phyloP scores from a whole-genome alignment of 1,140 invertebrate genomes.

The Tigriopus japonicus region DNA sequence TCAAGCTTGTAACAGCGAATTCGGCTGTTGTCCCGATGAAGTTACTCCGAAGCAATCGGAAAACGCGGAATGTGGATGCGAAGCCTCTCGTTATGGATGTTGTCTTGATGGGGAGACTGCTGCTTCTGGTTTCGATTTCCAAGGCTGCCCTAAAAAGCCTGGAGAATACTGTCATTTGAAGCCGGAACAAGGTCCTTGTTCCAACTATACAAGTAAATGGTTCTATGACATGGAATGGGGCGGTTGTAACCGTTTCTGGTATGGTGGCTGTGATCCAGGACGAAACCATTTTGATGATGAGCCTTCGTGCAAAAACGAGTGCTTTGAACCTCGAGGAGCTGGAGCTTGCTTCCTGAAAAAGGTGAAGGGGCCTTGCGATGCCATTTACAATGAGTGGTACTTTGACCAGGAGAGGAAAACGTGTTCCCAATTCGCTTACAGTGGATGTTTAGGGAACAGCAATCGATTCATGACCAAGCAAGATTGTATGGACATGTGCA shows the following conservation, averaged over 20 bases:
- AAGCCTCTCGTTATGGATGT: constrained; percentile 52
- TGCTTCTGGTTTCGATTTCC: constrained; percentile 60
- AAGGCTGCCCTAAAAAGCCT: constrained; percentile 38
- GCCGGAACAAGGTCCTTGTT: constrained; percentile 54
- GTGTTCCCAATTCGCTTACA: constrained; percentile 56
- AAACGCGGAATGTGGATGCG: constrained; percentile 60
- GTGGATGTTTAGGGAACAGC: neutral
- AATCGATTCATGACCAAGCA: neutral
- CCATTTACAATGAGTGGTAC: constrained; percentile 60
- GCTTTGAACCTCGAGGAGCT: neutral
- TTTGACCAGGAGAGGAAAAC: constrained; percentile 46
- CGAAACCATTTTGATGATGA: constrained; percentile 53
- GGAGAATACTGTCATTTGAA: constrained; percentile 44
- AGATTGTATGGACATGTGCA: neutral
- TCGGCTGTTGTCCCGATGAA: constrained; percentile 33
- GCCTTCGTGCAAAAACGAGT: neutral
- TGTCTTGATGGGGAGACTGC: constrained; percentile 56
- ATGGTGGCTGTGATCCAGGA: constrained; percentile 83
- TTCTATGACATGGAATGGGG: constrained; percentile 73
- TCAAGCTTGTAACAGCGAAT: constrained; percentile 42
- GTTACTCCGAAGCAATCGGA: constrained; percentile 32
- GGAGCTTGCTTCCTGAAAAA: constrained; percentile 64
- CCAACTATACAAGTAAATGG: constrained; percentile 64
- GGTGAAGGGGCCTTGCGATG: constrained; percentile 58
- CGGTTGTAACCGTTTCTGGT: constrained; percentile 80